Base-by-base conservation (phyloP, 2,113 vertebrate genomes). In the Tympanuchus pallidicinctus region DNA sequence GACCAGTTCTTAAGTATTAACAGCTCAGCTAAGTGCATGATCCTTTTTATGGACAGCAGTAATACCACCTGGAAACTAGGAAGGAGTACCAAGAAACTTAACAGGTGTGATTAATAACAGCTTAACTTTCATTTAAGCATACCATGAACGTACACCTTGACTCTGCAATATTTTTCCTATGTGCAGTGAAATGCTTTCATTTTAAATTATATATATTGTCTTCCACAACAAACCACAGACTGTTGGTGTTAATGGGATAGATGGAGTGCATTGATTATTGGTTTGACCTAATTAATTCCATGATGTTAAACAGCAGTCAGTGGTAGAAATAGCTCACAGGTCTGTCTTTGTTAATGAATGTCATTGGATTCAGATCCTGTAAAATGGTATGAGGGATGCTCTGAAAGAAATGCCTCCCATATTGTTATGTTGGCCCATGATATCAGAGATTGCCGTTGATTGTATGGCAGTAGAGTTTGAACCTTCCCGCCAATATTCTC, bases 201-300 rank as follows among this genome's bases (percentile, higher is more conserved):
- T 89, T 94, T 52, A 64, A 67, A 36, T 82, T 14, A 28, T 15
- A 2, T 69, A 0, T 56, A 17, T 88, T 88, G 67, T 24, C 1
- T 91, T 86, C 28, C 22, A 28, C n/a, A 70, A 54, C 57, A 90
- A 92, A 90, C 79, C 85, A 40, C 72, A 83, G 61, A 30, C 36
- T 13, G 4, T 25, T 84, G 60, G n/a, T 92, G 66, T 84, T 90
- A 93, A 60, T 28, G 24, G 38, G 42, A 47, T 85, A 13, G 42
- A 67, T 32, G 36, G 66, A 63, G 60, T 63, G 14, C 28, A 95
- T 90, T 88, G 92, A 94, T 92, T 92, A 91, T 95, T 93, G 79
- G 74, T 75, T 94, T 92, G 85, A 65, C 87, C 92, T 96, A 91
- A 96, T 96, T 96, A 94, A 92, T 65, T 90, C 45, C 28, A 3